These are phyloP conservation scores for Agapornis roseicollis DNA, from an alignment of 2,113 vertebrate genomes.

Conservation along the genomic window DNA sequence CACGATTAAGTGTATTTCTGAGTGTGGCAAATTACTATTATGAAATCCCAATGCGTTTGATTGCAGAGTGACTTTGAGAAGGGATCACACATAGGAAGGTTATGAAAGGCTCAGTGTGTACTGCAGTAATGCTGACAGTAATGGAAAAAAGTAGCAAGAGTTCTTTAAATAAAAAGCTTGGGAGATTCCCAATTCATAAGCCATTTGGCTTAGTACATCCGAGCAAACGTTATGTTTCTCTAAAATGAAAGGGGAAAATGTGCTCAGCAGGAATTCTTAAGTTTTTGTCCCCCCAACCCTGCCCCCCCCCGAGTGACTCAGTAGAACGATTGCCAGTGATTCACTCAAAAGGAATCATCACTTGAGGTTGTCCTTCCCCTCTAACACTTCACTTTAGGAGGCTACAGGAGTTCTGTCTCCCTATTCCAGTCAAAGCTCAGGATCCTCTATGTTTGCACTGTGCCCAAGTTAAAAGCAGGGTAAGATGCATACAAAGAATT, in stretches of 20 bases:
- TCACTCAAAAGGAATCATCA: neutral
- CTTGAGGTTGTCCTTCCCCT: neutral
- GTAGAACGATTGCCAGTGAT: neutral
- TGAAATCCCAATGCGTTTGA: conserved; percentile 59
- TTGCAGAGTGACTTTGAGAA: conserved; percentile 62
- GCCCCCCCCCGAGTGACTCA: neutral
- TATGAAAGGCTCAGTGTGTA: conserved; percentile 9
- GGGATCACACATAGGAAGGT: conserved; percentile 41
- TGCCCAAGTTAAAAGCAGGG: neutral
- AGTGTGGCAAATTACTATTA: conserved; percentile 63
- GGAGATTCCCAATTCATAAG: conserved; percentile 31
- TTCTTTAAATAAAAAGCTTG: conserved; percentile 28
- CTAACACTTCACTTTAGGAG: neutral
- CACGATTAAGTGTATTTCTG: conserved; percentile 55
- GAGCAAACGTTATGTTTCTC: neutral
- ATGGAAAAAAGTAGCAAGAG: conserved; percentile 19
- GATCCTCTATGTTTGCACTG: neutral
- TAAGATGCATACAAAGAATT: neutral
- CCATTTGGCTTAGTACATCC: neutral
- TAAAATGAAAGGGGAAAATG: neutral
- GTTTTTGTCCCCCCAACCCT: fast-evolving
- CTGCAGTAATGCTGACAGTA: conserved; percentile 22
- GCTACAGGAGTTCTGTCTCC: neutral
- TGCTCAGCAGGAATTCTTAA: neutral
- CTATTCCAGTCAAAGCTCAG: neutral